Percentiles rank a stretch among this genome's conserved stretches.
phyloP scores from a whole-genome alignment of 2,113 vertebrate species.

The Taxidea taxus region DNA sequence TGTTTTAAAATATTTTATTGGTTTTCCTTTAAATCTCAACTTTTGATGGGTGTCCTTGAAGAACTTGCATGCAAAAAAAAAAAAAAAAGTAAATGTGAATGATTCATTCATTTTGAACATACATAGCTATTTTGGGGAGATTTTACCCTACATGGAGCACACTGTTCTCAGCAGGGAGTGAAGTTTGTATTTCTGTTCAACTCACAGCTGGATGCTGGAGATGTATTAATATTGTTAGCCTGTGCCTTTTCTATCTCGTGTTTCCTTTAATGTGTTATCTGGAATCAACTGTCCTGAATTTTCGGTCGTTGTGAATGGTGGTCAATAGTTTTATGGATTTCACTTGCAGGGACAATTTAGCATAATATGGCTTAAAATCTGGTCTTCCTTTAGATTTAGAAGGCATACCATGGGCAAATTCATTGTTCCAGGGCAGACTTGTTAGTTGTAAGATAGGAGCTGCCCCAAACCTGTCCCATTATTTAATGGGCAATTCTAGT shows the following conservation, averaged over 20 bases:
- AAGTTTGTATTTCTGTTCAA: constrained; percentile 11
- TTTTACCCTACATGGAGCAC: constrained; percentile 52
- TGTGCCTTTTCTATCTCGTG: neutral
- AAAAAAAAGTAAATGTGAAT: constrained; percentile 75
- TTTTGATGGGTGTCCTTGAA: constrained; percentile 71
- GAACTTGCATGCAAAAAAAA: constrained; percentile 75
- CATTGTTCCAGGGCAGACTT: neutral
- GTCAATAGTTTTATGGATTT: neutral
- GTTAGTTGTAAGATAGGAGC: neutral
- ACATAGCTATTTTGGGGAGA: constrained; percentile 70
- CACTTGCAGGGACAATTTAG: neutral
- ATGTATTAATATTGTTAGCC: neutral
- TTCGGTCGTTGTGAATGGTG: neutral
- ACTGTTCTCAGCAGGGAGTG: constrained; percentile 35
- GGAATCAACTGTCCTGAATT: neutral
- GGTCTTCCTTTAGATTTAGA: neutral
- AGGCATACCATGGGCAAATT: neutral
- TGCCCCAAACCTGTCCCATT: neutral
- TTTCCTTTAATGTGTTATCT: neutral
- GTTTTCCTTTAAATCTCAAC: constrained; percentile 73
- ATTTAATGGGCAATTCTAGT: neutral
- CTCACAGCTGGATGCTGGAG: constrained; percentile 47
- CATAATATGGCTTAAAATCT: neutral
- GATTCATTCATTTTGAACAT: constrained; percentile 75
- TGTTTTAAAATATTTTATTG: constrained; percentile 80